A percentile compares a stretch with the other conserved stretches of the same genome.
These are phyloP conservation scores for Hylaeus volcanicus DNA, from an alignment of 1,140 invertebrate genomes.

Conservation along the genomic window DNA sequence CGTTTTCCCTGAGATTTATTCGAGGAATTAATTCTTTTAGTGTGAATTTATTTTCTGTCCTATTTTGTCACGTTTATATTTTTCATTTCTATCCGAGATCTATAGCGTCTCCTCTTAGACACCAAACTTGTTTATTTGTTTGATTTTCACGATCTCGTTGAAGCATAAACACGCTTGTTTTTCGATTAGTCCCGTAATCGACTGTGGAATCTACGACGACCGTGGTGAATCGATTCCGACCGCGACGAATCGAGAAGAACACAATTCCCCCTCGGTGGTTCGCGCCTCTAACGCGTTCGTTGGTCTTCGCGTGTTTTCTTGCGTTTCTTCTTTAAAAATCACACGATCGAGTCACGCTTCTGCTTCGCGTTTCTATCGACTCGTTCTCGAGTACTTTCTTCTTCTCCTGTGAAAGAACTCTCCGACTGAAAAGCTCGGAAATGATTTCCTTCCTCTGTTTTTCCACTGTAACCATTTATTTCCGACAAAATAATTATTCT, in stretches of 20 bases:
- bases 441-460: no score
- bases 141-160: no score
- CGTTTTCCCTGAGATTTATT: no score
- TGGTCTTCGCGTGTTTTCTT: not conserved
- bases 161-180: not conserved
- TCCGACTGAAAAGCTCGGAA: no score
- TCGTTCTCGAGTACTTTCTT: not conserved
- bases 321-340: not conserved
- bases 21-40: no score
- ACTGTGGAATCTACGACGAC: not conserved
- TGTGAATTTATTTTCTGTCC: no score
- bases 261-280: not conserved
- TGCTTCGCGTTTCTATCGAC: not conserved
- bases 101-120: not conserved
- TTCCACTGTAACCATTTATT: no score
- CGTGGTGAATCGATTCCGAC: not conserved
- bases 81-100: no score
- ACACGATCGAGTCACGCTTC: not conserved
- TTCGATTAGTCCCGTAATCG: conserved; percentile 4
- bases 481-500: no score
- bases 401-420: no score
- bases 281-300: not conserved
- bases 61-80: no score
- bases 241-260: not conserved
- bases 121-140: no score